Base-by-base conservation (phyloP, 1,140 invertebrate genomes). In the Aphaenogaster floridana region DNA sequence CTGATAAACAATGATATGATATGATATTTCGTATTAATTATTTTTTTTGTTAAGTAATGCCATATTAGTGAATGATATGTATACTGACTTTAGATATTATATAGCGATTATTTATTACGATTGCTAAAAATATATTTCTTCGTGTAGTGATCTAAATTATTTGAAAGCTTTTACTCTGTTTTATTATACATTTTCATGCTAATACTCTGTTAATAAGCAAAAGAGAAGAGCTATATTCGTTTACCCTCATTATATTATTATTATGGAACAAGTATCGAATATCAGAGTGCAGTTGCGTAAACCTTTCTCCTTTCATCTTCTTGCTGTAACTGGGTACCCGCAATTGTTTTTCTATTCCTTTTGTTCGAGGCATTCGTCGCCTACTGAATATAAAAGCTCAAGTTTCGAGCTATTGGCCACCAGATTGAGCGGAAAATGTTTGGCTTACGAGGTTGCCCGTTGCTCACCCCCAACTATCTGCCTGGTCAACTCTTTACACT, bases 361-460 rank as follows among this genome's bases (percentile, higher is more conserved):
- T 52, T 86, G 34, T 71, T 72, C 54, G 72, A 48, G 28, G 48
- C 48, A 54, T 68, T 69, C 69, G 69, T 52, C 52, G 48, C 77
- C 63, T 66, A 61, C 21, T 77, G 91, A 91, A 86, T 86, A 91
- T 85, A 92, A 92, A 92, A 86, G 83, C 76, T 68, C 74, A 71
- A 88, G 86, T 90, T 77, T 88, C 89, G 64, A 86, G 84, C 91
- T 92, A 91, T 91, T 88, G 89, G 85, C 76, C 64, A 71, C 86
- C 89, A 90, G 86, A 92, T 93, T 88, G 91, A 91, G 88, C 66
- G 89, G 88, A 92, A 92, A 93, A 91, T 92, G 77, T 87, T 89
- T 91, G 61, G 88, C 91, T 92, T 88, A 86, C 88, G 90, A 88
- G 72, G 87, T 92, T 86, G 88, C 80, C 54, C 69, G 48, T 79